Percentiles rank a stretch among this genome's conserved stretches.
Conservation (phyloP, 1,140 invertebrate species). For the Drosophila prosaltans region DNA sequence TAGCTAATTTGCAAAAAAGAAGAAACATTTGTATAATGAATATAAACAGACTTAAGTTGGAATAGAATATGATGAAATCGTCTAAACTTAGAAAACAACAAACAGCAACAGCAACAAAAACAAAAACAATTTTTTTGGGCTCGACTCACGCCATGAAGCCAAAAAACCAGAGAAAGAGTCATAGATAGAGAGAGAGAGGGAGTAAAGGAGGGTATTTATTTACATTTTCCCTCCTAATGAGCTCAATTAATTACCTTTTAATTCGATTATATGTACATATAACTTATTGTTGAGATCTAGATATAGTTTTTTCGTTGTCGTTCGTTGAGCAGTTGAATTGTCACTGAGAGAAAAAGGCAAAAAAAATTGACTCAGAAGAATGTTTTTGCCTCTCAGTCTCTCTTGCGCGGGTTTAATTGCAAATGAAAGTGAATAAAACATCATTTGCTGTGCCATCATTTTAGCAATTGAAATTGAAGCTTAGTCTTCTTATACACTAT, state of each 20-base stretch:
- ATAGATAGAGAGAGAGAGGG: constrained; percentile 12
- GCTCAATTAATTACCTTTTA: constrained; percentile 69
- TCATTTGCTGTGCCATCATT: constrained; percentile 25
- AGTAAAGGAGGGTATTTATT: constrained; percentile 16
- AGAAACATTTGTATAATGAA: constrained; percentile 13
- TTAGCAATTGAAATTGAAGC: constrained; percentile 46
- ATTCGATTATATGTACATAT: constrained; percentile 19
- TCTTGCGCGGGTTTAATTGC: constrained; percentile 43
- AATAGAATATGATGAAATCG: constrained; percentile 68
- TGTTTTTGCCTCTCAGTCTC: background rate
- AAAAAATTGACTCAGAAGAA: constrained; percentile 40
- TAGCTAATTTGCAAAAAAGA: constrained; percentile 70
- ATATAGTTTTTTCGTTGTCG: constrained; percentile 28
- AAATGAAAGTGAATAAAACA: constrained; percentile 59
- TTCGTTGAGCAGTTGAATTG: constrained; percentile 45
- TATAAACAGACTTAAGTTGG: constrained; percentile 57
- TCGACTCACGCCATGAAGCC: constrained; percentile 51
- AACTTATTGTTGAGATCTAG: background rate
- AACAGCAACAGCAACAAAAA: background rate
- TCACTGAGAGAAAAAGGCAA: constrained; percentile 34
- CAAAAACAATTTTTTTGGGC: constrained; percentile 28
- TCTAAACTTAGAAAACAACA: constrained; percentile 65
- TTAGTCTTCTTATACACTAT: constrained; percentile 1
- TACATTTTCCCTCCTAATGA: constrained; percentile 41
- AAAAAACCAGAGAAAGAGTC: constrained; percentile 12